Evolutionary conservation across 2,113 vertebrate species (phyloP), one percentile per base, ranked within the genome.

Genomic region (Pelvicachromis taeniatus): DNA sequence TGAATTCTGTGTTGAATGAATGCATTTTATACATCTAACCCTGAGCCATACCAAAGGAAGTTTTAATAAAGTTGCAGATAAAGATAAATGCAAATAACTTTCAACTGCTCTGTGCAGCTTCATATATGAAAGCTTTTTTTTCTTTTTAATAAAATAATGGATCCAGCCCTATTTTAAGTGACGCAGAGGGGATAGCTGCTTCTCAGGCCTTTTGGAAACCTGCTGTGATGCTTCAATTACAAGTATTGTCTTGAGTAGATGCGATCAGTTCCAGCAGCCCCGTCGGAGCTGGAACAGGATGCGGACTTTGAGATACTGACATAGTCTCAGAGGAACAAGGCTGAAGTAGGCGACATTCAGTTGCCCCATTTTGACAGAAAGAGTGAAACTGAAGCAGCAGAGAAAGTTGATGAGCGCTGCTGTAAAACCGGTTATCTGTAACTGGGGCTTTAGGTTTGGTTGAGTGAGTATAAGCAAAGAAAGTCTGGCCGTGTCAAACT

Each of bases 281-380:
- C 8, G 16, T 50, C 5, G 6, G 68, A 73, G 68, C 42, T 50
- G 42, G 68, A 50, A 73, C 9, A 12, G 19, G 23, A 73, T 12
- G 23, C 9, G 31, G 23, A 48, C 42, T 48, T 68, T 17, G 68
- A 50, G 42, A 50, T 19, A 3, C 42, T 70, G 35, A 45, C 21
- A 45, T 45, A 26, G 65, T 70, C 40, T 70, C 65, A 70, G 65
- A 70, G 65, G 40, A 45, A 70, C 13, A 26, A 29, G 40, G 21
- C 65, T 45, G 65, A 26, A 45, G 21, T 26, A 0, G 65, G 65
- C 40, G 10, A 42, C 21, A 6, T 16, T 45, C 65, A 45, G 21
- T 21, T 70, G 65, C 65, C 26, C 40, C 65, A 45, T 45, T 70
- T 45, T 70, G 42, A 45, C 21, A 70, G 65, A 21, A 70, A 10